Evolutionary conservation across 2,797 vertebrate genomes (phyloP).

Genomic region (Oophaga sylvatica): DNA sequence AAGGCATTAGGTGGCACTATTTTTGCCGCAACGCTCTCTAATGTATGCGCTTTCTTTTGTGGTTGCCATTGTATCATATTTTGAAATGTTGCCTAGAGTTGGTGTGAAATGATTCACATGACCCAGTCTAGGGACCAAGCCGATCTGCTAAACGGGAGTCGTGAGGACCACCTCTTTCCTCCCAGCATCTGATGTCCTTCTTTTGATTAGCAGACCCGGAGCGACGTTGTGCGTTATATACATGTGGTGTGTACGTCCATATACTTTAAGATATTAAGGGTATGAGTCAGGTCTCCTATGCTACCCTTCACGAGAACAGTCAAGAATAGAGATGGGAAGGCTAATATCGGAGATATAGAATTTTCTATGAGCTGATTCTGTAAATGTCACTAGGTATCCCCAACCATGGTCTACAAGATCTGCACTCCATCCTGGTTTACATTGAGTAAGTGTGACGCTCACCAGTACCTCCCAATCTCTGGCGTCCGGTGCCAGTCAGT

Average conservation of each 20-base stretch:
- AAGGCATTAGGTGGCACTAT: not conserved
- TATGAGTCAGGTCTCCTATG: not conserved
- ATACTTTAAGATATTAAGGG: not conserved
- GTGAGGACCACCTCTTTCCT: too few species aligned
- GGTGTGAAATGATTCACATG: too few species aligned
- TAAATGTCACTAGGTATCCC: not conserved
- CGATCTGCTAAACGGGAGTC: too few species aligned
- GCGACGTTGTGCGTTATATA: too few species aligned
- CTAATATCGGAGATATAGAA: not conserved
- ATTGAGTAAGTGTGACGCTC: not conserved
- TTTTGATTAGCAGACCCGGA: too few species aligned
- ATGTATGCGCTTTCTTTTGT: not conserved
- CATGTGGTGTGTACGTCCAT: too few species aligned
- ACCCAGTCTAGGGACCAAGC: too few species aligned
- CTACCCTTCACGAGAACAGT: not conserved
- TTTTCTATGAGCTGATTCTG: not conserved
- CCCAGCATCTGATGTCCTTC: too few species aligned
- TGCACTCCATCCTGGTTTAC: not conserved
- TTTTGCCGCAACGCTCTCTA: not conserved
- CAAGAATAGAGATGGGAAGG: not conserved
- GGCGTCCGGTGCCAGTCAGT: not conserved
- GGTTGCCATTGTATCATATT: not conserved
- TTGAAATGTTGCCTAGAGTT: too few species aligned
- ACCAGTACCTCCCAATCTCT: not conserved
- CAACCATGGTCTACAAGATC: not conserved